Evolutionary conservation across 2,797 vertebrate species (phyloP), one percentile per base, ranked within the genome.

Genomic region (Sebastiscus albofasciatus): DNA sequence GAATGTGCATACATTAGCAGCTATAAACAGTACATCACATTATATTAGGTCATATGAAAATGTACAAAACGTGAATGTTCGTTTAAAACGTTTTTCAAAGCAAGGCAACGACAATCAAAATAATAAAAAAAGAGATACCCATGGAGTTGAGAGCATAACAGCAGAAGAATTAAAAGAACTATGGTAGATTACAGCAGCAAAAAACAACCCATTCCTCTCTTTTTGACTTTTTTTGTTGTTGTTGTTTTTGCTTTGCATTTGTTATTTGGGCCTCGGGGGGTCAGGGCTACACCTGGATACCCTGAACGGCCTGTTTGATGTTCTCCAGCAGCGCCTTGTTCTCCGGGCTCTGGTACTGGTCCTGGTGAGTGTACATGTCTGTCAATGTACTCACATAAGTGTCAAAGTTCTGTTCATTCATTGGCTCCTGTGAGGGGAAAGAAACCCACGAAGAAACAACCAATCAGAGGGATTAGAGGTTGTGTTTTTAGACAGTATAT

Each of bases 361-460:
- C 99, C 97, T 99, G 98, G 96, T 99, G 98, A 94, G 97, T 99
- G 95, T 99, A 99, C 98, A 99, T 99, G 97, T 99, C 98, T 95
- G 99, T 99, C 97, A 99, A 93, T 87, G 98, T 98, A 94, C 96
- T 99, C 97, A 99, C 99, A 93, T 99, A 99, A 81, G 97, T 96
- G 96, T 99, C 98, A 97, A 99, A 99, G 97, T 99, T 99, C 96
- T 99, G 98, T 96, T 99, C 98, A 90, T 98, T 99, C 97, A 99
- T 99, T 94, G 99, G 99, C 94, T 99, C 98, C 98, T 99, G 97
- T 86, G 94, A 81, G 64, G 55, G 66, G 67, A 79, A 60, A 88
- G 69, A 87, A 83, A 86, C 59, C 75, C 73, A 79, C 2, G 59
- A 36, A 71, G 75, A 86, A 26, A 84, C 60, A 65, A 39, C 56